Evolutionary conservation across 2,113 vertebrate genomes (phyloP), one percentile per base, ranked within the genome.

Genomic region (Sturnus vulgaris): DNA sequence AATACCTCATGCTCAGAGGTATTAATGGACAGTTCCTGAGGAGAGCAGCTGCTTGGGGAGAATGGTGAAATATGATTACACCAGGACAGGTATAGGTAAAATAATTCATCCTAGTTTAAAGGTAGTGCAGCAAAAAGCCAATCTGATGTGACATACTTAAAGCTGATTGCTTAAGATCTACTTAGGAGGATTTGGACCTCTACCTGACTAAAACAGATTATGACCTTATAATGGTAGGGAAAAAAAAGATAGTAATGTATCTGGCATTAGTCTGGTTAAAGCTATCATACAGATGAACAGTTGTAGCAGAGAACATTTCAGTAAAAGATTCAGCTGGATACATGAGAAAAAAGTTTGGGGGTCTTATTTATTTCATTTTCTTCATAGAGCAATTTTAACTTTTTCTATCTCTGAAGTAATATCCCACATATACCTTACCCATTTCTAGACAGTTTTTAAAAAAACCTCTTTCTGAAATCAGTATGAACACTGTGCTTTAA

Each of bases 41-140:
- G 47, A 80, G 35, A 80, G 61, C 57, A 90, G 50, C 14, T 69
- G 33, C 63, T 35, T 11, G 40, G 16, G 40, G 39, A 83, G 27
- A 93, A 30, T 56, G 24, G 60, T 55, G 64, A 77, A 90, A 96
- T 68, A 52, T 39, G 27, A 78, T 88, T 83, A 80, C 25, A 16
- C 28, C 30, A 27, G 72, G 39, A 56, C 35, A 71, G 16, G 39
- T 28, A 15, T 13, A 80, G 73, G 21, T 52, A 44, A 30, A 47
- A 75, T 59, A 88, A 92, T 92, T 52, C 30, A 66, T 94, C 85
- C 76, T 63, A n/a, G 42, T 81, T 93, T 77, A 64, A 94, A 73
- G 52, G 75, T 78, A 88, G 68, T 75, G 17, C 56, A 86, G 56
- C 60, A 88, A 92, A 94, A 94, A 86, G 63, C 76, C 71, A 92